Conservation (phyloP, 2,113 vertebrate genomes). For the Micronycteris hirsuta region DNA sequence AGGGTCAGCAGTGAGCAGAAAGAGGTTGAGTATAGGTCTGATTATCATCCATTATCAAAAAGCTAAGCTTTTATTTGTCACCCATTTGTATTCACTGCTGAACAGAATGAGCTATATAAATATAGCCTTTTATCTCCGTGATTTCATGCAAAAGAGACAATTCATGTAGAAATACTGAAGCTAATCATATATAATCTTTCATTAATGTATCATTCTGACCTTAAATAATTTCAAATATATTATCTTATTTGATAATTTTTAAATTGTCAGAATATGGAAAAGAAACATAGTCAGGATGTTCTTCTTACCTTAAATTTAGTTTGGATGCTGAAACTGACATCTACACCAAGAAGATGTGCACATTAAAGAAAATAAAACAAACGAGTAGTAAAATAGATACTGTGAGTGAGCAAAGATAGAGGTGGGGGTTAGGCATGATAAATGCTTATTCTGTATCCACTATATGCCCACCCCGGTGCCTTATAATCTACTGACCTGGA, state of each 20-base stretch:
- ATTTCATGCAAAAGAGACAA: neutral
- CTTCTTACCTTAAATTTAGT: neutral
- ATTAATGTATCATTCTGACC: neutral
- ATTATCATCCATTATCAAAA: conserved; percentile 28
- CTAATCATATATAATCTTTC: neutral
- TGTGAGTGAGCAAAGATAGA: neutral
- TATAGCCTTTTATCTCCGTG: neutral
- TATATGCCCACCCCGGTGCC: accelerated
- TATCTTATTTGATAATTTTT: neutral
- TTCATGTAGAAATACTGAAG: neutral
- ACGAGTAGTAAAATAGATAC: neutral
- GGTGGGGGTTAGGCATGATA: neutral
- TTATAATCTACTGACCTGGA: neutral
- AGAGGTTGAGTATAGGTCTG: neutral
- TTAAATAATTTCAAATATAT: neutral
- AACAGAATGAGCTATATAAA: neutral
- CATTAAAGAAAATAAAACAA: neutral
- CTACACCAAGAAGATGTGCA: accelerated
- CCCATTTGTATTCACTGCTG: neutral
- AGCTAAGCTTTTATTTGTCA: conserved; percentile 29
- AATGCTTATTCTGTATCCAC: neutral
- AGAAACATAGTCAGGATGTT: neutral
- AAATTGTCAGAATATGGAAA: neutral
- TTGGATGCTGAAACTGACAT: neutral
- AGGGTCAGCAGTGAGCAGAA: neutral